These are phyloP conservation scores for Cryptus armator DNA, from an alignment of 2,888 invertebrate species.

Conservation along the genomic window DNA sequence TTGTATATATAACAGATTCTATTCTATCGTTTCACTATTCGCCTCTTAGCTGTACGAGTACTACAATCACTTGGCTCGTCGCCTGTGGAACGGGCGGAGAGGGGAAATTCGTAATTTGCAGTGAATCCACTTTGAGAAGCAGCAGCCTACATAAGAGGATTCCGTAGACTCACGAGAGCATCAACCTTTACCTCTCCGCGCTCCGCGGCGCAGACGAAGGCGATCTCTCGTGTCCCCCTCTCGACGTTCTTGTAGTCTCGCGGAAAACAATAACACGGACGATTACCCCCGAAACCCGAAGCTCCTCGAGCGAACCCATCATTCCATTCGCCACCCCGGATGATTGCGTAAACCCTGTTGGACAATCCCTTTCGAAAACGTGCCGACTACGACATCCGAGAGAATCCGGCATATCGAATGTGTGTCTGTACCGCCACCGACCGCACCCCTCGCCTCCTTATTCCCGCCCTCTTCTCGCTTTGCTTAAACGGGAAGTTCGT, in stretches of 20 bases:
- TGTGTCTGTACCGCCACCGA: background rate
- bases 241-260: constrained; percentile 61
- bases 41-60: constrained; percentile 63
- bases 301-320: constrained; percentile 68
- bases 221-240: constrained; percentile 25
- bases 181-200: background rate
- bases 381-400: constrained; percentile 17
- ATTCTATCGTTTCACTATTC: constrained; percentile 69
- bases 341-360: constrained; percentile 59
- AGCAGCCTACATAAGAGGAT: constrained; percentile 74
- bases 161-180: constrained; percentile 72
- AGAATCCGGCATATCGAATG: constrained; percentile 29
- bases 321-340: constrained; percentile 71
- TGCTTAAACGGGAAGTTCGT: no score
- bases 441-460: background rate
- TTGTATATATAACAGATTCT: constrained; percentile 60
- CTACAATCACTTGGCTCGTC: constrained; percentile 66
- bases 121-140: constrained; percentile 74
- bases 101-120: constrained; percentile 76
- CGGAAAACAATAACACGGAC: constrained; percentile 77
- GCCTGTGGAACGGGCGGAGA: constrained; percentile 25
- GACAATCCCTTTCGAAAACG: constrained; percentile 44
- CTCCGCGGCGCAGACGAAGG: background rate
- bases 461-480: no score
- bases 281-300: constrained; percentile 74